A percentile compares a stretch with the other conserved stretches of the same genome.
These are phyloP conservation scores for Lacanobia wlatinum DNA, from an alignment of 2,888 invertebrate species.

Conservation along the genomic window DNA sequence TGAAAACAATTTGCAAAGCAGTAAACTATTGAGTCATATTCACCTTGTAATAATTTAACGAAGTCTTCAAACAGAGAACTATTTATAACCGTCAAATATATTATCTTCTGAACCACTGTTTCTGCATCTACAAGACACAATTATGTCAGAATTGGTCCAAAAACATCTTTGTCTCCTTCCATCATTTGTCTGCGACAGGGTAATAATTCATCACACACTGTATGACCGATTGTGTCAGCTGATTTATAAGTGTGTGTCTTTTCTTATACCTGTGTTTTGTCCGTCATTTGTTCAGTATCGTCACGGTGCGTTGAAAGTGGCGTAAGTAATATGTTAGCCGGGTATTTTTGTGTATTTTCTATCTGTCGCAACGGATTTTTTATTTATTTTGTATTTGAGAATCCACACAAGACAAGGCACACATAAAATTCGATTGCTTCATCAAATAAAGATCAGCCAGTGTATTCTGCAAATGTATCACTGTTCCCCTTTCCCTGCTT, in stretches of 20 bases:
- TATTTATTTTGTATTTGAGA: background rate
- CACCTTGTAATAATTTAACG: background rate
- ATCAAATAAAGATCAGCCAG: too few species aligned
- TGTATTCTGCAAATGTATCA: too few species aligned
- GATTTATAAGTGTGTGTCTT: conserved; percentile 45
- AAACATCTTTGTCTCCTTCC: conserved; percentile 31
- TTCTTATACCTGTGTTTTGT: conserved; percentile 35
- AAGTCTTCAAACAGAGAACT: background rate
- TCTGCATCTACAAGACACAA: conserved; percentile 27
- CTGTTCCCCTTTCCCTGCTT: too few species aligned
- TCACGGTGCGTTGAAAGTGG: conserved; percentile 43
- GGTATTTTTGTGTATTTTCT: conserved; percentile 25
- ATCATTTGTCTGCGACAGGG: conserved; percentile 23
- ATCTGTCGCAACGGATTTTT: background rate
- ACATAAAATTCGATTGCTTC: background rate
- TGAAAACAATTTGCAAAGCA: too few species aligned
- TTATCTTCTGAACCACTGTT: conserved; percentile 10
- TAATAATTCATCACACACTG: conserved; percentile 40
- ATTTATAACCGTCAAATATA: conserved; percentile 5
- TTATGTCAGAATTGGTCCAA: conserved; percentile 31
- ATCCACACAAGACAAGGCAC: background rate
- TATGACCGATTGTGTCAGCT: conserved; percentile 33
- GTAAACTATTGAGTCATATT: background rate
- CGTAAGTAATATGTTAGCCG: conserved; percentile 27
- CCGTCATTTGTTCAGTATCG: conserved; percentile 52